These are phyloP conservation scores for Netelia melanura DNA, from an alignment of 2,888 invertebrate species.

Conservation along the genomic window DNA sequence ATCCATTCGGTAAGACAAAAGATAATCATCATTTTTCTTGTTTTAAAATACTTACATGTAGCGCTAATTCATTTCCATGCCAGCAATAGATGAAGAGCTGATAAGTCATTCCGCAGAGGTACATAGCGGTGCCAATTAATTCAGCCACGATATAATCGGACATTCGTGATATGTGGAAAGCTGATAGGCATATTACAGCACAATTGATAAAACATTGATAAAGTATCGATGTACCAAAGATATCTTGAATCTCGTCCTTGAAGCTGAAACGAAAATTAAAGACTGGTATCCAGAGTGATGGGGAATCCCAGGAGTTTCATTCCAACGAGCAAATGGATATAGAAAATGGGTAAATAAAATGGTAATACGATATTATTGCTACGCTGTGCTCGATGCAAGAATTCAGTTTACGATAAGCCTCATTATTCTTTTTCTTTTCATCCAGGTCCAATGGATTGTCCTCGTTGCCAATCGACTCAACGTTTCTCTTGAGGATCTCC, in stretches of 20 bases:
- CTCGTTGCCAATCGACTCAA: slow-evolving; percentile 67
- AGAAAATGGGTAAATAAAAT: not conserved
- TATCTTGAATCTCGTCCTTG: slow-evolving; percentile 73
- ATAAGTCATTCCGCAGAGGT: slow-evolving; percentile 76
- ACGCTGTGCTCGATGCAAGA: slow-evolving; percentile 72
- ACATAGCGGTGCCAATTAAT: slow-evolving; percentile 74
- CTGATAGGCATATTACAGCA: slow-evolving; percentile 75
- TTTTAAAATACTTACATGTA: slow-evolving; percentile 73
- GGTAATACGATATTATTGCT: slow-evolving; percentile 73
- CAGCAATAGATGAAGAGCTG: slow-evolving; percentile 80
- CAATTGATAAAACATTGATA: slow-evolving; percentile 76
- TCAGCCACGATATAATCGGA: slow-evolving; percentile 73
- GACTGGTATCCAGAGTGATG: not conserved
- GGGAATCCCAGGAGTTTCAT: too few species aligned
- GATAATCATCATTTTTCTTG: not conserved
- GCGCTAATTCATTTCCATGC: slow-evolving; percentile 78
- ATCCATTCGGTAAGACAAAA: not conserved
- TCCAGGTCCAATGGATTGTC: not conserved
- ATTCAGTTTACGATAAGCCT: slow-evolving; percentile 64
- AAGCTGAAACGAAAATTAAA: slow-evolving; percentile 71
- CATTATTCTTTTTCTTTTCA: not conserved
- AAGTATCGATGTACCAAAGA: slow-evolving; percentile 75
- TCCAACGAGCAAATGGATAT: too few species aligned
- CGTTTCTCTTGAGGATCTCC: slow-evolving; percentile 73
- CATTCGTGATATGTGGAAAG: slow-evolving; percentile 77